Conservation (phyloP, 2,113 vertebrate species). For the Brachypteracias leptosomus region DNA sequence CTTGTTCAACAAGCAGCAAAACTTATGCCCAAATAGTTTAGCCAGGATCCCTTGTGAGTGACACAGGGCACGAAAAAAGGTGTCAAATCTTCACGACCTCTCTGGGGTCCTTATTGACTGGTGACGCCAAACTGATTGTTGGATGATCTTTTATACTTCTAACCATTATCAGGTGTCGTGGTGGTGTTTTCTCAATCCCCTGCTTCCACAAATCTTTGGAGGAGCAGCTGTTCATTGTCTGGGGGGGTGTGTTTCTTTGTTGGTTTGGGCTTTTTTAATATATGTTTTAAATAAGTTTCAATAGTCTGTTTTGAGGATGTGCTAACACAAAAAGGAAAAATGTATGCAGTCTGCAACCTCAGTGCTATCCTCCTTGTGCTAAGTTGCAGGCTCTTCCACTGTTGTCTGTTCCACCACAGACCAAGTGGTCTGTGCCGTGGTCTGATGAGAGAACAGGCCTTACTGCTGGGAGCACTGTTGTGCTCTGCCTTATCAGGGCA, state of each 20-base stretch:
- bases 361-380: not conserved
- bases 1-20: not conserved
- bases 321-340: not conserved
- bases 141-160: not conserved
- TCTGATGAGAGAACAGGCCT: not conserved
- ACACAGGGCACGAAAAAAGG: not conserved
- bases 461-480: not conserved
- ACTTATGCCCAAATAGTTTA: not conserved
- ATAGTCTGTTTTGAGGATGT: not conserved
- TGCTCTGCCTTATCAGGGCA: not conserved
- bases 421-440: not conserved
- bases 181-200: not conserved
- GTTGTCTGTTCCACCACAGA: not conserved
- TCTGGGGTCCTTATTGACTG: not conserved
- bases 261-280: not conserved
- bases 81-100: not conserved
- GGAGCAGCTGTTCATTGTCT: not conserved
- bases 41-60: not conserved
- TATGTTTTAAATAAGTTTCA: not conserved
- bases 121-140: not conserved
- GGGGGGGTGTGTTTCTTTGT: too few species aligned
- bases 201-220: not conserved
- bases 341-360: not conserved
- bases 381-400: not conserved
- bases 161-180: not conserved